These are phyloP conservation scores for Garra rufa DNA, from an alignment of 2,113 vertebrate genomes.

Conservation along the genomic window DNA sequence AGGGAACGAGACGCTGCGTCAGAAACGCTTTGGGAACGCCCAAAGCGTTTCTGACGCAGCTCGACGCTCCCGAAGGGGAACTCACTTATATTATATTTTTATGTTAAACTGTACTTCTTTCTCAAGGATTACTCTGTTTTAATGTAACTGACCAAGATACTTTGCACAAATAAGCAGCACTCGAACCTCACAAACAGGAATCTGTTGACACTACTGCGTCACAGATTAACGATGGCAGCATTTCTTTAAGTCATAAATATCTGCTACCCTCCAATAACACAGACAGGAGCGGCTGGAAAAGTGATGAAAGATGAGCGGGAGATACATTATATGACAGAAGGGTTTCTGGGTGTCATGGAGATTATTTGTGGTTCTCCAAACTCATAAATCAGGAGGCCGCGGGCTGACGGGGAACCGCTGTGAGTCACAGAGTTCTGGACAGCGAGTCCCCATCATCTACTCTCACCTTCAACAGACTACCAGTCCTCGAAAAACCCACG, in stretches of 20 bases:
- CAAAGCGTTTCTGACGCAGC: too few species aligned
- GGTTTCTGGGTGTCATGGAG: not conserved
- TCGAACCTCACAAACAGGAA: not conserved
- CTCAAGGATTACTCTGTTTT: too few species aligned
- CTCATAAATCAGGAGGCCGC: not conserved
- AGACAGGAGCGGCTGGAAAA: not conserved
- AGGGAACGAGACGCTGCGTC: too few species aligned
- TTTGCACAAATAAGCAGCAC: not conserved
- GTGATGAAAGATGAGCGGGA: conserved; percentile 19
- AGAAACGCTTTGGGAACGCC: too few species aligned
- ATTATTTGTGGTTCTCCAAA: conserved; percentile 29
- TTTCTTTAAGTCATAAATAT: not conserved
- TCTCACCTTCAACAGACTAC: conserved; percentile 3
- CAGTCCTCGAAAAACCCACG: conserved; percentile 2
- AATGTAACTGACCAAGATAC: too few species aligned
- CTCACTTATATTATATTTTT: too few species aligned
- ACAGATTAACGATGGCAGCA: not conserved
- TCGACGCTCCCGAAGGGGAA: too few species aligned
- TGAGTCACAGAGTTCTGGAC: conserved; percentile 24
- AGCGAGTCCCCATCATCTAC: not conserved
- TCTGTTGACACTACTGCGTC: not conserved
- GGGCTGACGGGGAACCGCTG: conserved; percentile 11
- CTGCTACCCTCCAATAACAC: conserved; percentile 15
- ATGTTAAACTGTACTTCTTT: too few species aligned
- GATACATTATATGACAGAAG: conserved; percentile 12